Conservation (phyloP, 2,797 vertebrate species). For the Pangasius mekongensis region DNA sequence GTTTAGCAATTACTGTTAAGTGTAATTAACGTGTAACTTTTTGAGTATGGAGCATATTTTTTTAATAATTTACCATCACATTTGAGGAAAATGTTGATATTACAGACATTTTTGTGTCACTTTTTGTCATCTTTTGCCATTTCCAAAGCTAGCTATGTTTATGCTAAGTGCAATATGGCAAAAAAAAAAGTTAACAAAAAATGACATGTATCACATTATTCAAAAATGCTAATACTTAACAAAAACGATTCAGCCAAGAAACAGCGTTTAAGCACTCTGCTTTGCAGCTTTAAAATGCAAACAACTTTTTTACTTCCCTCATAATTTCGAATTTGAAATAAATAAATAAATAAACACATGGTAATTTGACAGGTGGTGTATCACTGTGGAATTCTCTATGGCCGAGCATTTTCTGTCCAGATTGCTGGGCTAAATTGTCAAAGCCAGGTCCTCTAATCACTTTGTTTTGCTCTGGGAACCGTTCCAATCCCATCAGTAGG, state of each 20-base stretch:
- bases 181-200: not conserved
- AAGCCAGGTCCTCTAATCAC: conserved; percentile 21
- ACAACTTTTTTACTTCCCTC: not conserved
- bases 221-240: not conserved
- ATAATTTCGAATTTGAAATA: not conserved
- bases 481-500: conserved; percentile 20
- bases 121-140: not conserved
- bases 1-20: not conserved
- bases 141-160: not conserved
- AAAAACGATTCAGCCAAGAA: not conserved
- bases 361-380: conserved; percentile 21
- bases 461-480: conserved; percentile 31
- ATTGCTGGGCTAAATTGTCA: conserved; percentile 13
- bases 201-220: not conserved
- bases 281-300: not conserved
- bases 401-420: not conserved
- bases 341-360: conserved; percentile 13
- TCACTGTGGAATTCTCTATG: not conserved
- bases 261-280: not conserved
- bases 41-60: not conserved
- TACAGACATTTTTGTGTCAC: not conserved
- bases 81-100: not conserved
- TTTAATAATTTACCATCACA: not conserved
- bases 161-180: not conserved
- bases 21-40: not conserved